Evolutionary conservation across 2,797 vertebrate species (phyloP), one percentile per base, ranked within the genome.

Genomic region (Nannoperca australis): DNA sequence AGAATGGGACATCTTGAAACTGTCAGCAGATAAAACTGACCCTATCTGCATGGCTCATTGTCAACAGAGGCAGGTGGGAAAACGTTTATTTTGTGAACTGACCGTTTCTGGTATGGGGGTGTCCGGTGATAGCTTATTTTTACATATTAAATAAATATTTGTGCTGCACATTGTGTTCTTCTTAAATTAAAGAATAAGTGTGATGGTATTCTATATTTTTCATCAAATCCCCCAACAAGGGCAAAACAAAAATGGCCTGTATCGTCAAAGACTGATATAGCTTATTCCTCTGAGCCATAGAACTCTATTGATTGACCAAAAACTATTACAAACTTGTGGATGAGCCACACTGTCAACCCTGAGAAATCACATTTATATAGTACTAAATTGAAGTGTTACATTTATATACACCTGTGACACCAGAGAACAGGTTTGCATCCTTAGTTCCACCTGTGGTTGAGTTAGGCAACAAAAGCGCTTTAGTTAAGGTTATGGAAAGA

Each of bases 1-100:
- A 74, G 34, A 72, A 40, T 27, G 27, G 14, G 56, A 71, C 54
- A 81, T 74, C 10, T 80, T 58, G 14, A 68, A 70, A 84, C n/a
- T 44, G 62, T 27, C 70, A 66, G 18, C 47, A 67, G 58, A 76
- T 65, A 68, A 73, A 69, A 64, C 34, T 53, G 66, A 65, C 70
- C 42, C n/a, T 61, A 47, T 61, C 56, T 73, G 71, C 34, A 70
- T 32, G 56, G 36, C 14, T 47, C 22, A 62, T 11, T 40, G 34
- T 42, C 24, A 51, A 7, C 5, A 38, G 17, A 20, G 15, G 13
- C 38, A 61, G 51, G 27, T 15, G 17, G 42, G 27, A 15, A 40
- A 27, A 53, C 42, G 11, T 40, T 60, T 14, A 49, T 49, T 69
- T 30, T 54, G 17, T 59, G n/a, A 58, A 38, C 27, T 22, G 44